Base-by-base conservation (phyloP, 37 sponge, comb jelly and placozoan genomes). In the Hexactinellida sp. region DNA sequence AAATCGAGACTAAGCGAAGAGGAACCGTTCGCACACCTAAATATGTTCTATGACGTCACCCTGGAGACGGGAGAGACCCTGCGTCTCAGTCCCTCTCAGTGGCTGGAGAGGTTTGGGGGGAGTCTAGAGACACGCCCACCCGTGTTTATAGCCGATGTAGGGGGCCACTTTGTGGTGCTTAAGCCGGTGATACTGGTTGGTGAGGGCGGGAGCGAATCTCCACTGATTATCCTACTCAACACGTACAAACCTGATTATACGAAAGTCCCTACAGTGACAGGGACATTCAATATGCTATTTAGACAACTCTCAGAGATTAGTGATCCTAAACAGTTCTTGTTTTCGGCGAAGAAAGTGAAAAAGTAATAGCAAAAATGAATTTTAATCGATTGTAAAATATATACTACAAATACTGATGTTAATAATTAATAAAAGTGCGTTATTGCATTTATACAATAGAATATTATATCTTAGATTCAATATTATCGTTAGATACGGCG, bases 1-100 rank as follows among this genome's bases (percentile, higher is more conserved):
- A 63, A 63, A 63, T 5, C 25, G 32, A 10, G 76, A 63, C 30
- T 63, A 23, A 63, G 13, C 3, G 76, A 63, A 23, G 76, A 63
- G 13, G 76, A 63, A 28, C 28, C 76, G 3, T 63, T 63, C 34
- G 5, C 13, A n/a, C 28, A 63, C 30, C 30, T 63, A 32, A 63
- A 63, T n/a, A 63, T 63, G 76, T 63, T 63, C 76, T 63, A 63
- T 63, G 76, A 63, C 76, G 76, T 63, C 76, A 63, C 76, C 19
- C 5, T 63, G 34, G 34, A 63, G 25, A 63, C 28, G 3, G 76
- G 76, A n/a, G 76, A 63, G 30, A 63, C 32, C 25, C 13, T 63
- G 34, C 76, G 34, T 63, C 76, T 63, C 3, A 63, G 32, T 10
- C 76, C 76, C 5, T 63, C 76, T 63, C 28, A 63, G 76, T 63